Evolutionary conservation across 2,113 vertebrate genomes (phyloP).

Genomic region (Hirundichthys speculiger): DNA sequence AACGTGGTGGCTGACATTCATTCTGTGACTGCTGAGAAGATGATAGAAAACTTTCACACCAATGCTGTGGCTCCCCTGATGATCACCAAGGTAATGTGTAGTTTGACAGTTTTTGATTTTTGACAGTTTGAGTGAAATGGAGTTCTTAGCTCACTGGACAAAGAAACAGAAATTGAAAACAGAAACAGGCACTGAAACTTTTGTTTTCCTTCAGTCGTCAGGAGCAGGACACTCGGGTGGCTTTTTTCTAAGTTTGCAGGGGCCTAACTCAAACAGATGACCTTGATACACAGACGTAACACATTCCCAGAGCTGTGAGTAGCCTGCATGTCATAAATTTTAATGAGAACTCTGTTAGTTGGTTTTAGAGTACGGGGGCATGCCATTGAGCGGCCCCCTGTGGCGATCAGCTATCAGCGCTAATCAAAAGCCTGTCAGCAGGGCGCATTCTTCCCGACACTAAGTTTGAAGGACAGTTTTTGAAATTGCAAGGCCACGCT

Average conservation of each 20-base stretch:
- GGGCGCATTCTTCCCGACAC: conserved; percentile 29
- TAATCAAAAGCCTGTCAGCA: conserved; percentile 41
- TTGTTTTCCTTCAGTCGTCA: not conserved
- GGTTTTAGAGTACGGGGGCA: conserved; percentile 7
- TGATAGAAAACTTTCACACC: conserved; percentile 83
- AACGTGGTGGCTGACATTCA: conserved; percentile 75
- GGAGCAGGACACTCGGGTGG: not conserved
- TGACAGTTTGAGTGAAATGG: not conserved
- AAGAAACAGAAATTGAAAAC: not conserved
- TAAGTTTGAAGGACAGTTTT: conserved; percentile 40
- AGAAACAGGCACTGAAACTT: accelerated
- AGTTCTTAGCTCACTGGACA: not conserved
- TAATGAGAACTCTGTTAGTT: conserved; percentile 34
- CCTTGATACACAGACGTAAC: conserved; percentile 26
- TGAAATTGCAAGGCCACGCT: conserved; percentile 10
- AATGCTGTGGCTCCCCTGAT: conserved; percentile 82
- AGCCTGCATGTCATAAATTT: conserved; percentile 39
- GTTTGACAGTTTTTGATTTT: too few species aligned
- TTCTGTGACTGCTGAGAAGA: conserved; percentile 79
- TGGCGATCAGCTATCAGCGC: not conserved
- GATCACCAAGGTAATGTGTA: conserved; percentile 79
- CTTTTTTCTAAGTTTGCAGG: not conserved
- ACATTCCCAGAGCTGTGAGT: not conserved
- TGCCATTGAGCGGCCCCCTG: conserved; percentile 14
- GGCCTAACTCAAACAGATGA: conserved; percentile 21